Evolutionary conservation across 1,140 invertebrate genomes (phyloP).

Genomic region (Bradysia coprophila): DNA sequence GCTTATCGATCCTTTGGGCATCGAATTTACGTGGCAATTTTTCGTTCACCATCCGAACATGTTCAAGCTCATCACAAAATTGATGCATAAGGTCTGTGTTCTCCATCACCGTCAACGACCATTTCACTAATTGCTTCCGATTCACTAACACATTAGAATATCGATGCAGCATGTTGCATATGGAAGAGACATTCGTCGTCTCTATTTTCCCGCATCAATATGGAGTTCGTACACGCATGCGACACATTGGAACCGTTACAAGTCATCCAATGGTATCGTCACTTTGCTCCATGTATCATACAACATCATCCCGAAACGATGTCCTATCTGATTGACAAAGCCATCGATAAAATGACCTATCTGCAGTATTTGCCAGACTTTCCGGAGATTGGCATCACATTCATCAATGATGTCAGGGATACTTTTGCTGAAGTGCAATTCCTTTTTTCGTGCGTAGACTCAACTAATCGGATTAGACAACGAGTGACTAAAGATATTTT

Average conservation of each 20-base stretch:
- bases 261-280: slow-evolving; percentile 18
- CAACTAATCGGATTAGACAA: neutral
- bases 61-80: neutral
- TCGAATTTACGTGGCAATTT: slow-evolving; percentile 19
- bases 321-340: slow-evolving; percentile 18
- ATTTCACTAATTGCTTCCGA: neutral
- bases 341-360: slow-evolving; percentile 16
- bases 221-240: too few relatives aligned
- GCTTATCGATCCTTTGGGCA: slow-evolving; percentile 21
- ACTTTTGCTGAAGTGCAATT: slow-evolving; percentile 19
- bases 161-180: slow-evolving; percentile 16
- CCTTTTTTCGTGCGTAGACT: slow-evolving; percentile 13
- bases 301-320: slow-evolving; percentile 18
- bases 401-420: slow-evolving; percentile 15
- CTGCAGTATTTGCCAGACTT: slow-evolving; percentile 17
- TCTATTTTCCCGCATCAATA: too few relatives aligned
- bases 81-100: neutral
- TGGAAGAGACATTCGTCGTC: slow-evolving; percentile 17
- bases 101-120: neutral
- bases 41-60: slow-evolving; percentile 20
- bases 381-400: slow-evolving; percentile 21
- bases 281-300: slow-evolving; percentile 16
- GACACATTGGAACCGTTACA: slow-evolving; percentile 16
- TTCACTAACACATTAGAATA: slow-evolving; percentile 7
- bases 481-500: neutral